Conservation (phyloP, 2,797 vertebrate species). For the Cynodonichthys magdalenae region DNA sequence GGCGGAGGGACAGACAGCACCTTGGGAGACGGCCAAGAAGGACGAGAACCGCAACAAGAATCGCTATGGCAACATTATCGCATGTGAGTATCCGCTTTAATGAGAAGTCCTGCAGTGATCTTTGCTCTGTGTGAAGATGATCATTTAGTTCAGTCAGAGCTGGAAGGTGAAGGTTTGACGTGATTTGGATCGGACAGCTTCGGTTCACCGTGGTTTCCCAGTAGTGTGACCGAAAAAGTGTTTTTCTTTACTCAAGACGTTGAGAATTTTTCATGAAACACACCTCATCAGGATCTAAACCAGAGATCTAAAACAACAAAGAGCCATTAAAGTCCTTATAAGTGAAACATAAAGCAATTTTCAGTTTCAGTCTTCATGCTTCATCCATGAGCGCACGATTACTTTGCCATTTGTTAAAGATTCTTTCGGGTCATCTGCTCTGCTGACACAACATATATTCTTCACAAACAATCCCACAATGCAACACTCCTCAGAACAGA, state of each 20-base stretch:
- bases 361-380: neutral
- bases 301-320: neutral
- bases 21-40: constrained; percentile 97
- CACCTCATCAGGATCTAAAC: neutral
- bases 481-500: neutral
- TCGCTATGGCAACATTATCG: constrained; percentile 98
- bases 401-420: neutral
- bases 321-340: neutral
- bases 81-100: constrained; percentile 87
- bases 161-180: neutral
- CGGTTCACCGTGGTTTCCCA: neutral
- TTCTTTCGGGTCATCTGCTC: neutral
- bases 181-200: neutral
- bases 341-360: neutral
- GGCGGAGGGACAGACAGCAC: constrained; percentile 94
- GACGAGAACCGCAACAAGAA: constrained; percentile 98
- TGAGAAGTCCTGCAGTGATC: neutral
- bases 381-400: neutral
- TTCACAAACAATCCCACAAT: neutral
- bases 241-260: too few relatives aligned
- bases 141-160: too few relatives aligned
- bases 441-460: neutral
- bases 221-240: too few relatives aligned
- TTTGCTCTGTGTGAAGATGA: neutral
- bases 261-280: neutral